These are phyloP conservation scores for Drosophila paramelanica DNA, from an alignment of 2,888 invertebrate species.

Conservation along the genomic window DNA sequence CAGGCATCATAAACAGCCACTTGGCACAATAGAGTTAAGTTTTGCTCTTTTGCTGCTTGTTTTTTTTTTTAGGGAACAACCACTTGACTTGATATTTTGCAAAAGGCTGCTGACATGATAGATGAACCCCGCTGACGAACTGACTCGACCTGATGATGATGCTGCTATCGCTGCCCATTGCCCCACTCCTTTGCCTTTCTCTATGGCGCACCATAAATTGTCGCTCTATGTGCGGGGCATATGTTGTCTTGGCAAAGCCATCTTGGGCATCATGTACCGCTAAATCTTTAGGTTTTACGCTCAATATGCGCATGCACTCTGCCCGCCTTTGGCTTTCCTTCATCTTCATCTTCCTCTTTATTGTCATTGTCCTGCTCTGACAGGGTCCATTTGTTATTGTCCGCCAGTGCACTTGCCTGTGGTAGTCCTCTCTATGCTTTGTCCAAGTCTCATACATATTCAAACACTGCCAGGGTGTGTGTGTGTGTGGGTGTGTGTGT, in stretches of 20 bases:
- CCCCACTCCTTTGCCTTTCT: not conserved
- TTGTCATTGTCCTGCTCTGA: slow-evolving; percentile 58
- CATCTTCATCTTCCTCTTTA: slow-evolving; percentile 24
- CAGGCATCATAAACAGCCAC: slow-evolving; percentile 61
- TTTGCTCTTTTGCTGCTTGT: slow-evolving; percentile 9
- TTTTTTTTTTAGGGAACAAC: slow-evolving; percentile 13
- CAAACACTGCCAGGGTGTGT: not conserved
- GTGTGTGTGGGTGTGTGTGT: not conserved
- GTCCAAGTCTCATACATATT: slow-evolving; percentile 15
- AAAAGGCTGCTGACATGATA: slow-evolving; percentile 63
- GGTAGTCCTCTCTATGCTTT: slow-evolving; percentile 35
- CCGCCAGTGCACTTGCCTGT: slow-evolving; percentile 74
- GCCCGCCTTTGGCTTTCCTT: not conserved
- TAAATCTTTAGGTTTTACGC: slow-evolving; percentile 76
- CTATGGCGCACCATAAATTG: slow-evolving; percentile 40
- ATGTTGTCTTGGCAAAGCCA: slow-evolving; percentile 64
- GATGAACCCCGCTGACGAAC: slow-evolving; percentile 59
- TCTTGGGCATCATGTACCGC: slow-evolving; percentile 70
- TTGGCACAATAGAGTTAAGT: slow-evolving; percentile 51
- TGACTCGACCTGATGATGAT: slow-evolving; percentile 29
- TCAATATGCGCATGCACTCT: slow-evolving; percentile 57
- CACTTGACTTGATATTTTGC: slow-evolving; percentile 46
- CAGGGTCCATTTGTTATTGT: slow-evolving; percentile 78
- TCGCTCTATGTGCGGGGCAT: slow-evolving; percentile 51
- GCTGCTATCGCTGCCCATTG: slow-evolving; percentile 2